Conservation (phyloP, 2,797 vertebrate genomes). For the Phoebastria nigripes region DNA sequence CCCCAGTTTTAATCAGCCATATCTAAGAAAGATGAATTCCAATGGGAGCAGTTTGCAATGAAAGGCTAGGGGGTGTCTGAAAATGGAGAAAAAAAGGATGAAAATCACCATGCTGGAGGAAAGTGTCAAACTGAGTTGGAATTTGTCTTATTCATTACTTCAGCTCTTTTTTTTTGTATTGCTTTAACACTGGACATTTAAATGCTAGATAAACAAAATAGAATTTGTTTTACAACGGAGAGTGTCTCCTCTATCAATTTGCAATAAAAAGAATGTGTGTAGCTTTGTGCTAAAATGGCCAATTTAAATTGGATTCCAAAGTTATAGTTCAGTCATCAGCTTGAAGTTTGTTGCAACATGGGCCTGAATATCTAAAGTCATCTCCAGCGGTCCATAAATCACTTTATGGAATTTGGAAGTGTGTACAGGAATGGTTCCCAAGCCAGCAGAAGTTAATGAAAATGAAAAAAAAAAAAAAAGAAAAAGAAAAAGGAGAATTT, state of each 20-base stretch:
- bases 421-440: not conserved
- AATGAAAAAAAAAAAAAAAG: not conserved
- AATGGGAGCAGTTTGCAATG: not conserved
- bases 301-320: constrained; percentile 44
- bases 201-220: constrained; percentile 27
- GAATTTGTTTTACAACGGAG: not conserved
- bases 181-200: not conserved
- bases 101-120: not conserved
- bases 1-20: constrained; percentile 14
- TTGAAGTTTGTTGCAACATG: not conserved
- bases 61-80: not conserved
- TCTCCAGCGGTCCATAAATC: constrained; percentile 5
- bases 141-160: not conserved
- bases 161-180: not conserved
- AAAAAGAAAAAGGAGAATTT: not conserved
- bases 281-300: constrained; percentile 27
- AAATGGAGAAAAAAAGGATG: not conserved
- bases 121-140: not conserved
- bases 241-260: not conserved
- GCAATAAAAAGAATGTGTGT: not conserved
- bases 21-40: constrained; percentile 1
- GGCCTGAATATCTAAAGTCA: not conserved
- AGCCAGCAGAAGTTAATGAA: constrained; percentile 18
- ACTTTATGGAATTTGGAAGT: not conserved
- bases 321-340: constrained; percentile 4